Evolutionary conservation across 1,140 invertebrate genomes (phyloP).

Genomic region (Centruroides vittatus): DNA sequence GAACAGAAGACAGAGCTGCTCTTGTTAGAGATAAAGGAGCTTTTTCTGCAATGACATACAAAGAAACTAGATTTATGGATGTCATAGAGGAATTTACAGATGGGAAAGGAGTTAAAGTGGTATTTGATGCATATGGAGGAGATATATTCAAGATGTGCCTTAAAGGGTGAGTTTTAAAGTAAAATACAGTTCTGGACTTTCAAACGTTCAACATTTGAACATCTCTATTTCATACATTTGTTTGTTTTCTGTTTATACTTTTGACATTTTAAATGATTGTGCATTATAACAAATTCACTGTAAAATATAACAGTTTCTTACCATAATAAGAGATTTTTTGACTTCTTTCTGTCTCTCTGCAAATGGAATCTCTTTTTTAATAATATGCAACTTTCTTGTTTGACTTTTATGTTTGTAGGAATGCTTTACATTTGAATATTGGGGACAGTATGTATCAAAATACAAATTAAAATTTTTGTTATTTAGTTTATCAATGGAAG

Average conservation of each 20-base stretch:
- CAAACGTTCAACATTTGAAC: too few relatives aligned
- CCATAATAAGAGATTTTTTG: too few relatives aligned
- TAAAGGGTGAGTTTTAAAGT: slow-evolving; percentile 30
- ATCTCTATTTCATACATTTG: too few relatives aligned
- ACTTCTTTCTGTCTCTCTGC: too few relatives aligned
- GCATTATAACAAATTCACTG: too few relatives aligned
- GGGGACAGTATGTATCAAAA: neutral
- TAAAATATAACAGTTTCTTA: too few relatives aligned
- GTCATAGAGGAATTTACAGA: slow-evolving; percentile 38
- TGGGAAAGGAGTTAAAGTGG: slow-evolving; percentile 38
- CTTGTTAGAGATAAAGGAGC: slow-evolving; percentile 42
- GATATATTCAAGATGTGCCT: slow-evolving; percentile 39
- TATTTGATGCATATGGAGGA: slow-evolving; percentile 43
- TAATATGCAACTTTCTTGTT: too few relatives aligned
- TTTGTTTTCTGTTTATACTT: too few relatives aligned
- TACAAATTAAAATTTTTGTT: neutral
- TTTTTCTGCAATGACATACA: slow-evolving; percentile 40
- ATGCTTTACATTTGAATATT: too few relatives aligned
- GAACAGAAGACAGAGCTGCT: slow-evolving; percentile 37
- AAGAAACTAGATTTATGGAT: slow-evolving; percentile 35
- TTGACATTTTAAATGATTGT: neutral
- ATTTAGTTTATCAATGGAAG: slow-evolving; percentile 34
- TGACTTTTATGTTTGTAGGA: neutral
- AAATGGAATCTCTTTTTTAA: too few relatives aligned
- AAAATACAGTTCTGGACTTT: neutral